These are phyloP conservation scores for Catostomus latipinnis DNA, from an alignment of 2,797 vertebrate genomes.

Conservation along the genomic window DNA sequence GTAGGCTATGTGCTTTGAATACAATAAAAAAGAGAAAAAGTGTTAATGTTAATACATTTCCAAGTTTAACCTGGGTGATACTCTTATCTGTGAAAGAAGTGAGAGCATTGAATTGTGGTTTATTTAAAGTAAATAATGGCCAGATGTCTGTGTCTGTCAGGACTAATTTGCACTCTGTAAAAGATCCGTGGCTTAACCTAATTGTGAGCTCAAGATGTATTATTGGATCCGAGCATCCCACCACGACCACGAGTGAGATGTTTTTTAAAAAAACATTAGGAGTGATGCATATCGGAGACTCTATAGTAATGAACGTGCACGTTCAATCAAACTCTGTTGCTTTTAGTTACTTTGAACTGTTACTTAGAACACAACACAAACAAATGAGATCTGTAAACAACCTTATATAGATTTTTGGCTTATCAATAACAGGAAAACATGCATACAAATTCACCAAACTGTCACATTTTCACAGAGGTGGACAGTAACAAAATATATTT, in stretches of 20 bases:
- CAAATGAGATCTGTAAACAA: slow-evolving; percentile 15
- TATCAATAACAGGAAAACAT: slow-evolving; percentile 23
- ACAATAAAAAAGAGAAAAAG: neutral
- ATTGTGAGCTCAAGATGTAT: slow-evolving; percentile 16
- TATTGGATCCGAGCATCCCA: slow-evolving; percentile 13
- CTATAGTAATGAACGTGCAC: slow-evolving; percentile 25
- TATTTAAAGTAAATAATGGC: slow-evolving; percentile 1
- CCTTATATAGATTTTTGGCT: neutral
- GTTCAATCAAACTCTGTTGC: neutral
- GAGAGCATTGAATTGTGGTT: neutral
- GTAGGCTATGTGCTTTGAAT: neutral
- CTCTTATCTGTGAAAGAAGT: neutral
- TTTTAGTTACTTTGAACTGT: slow-evolving; percentile 11
- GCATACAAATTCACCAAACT: neutral
- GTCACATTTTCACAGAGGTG: too few relatives aligned
- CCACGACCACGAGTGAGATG: neutral
- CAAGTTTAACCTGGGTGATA: neutral
- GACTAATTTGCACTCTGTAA: neutral
- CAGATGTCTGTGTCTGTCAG: slow-evolving; percentile 9
- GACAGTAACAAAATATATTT: too few relatives aligned
- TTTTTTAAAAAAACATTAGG: neutral
- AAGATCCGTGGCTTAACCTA: slow-evolving; percentile 16
- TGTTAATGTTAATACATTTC: neutral
- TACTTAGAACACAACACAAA: neutral
- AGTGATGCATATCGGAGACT: neutral